Conservation (phyloP, 2,888 invertebrate species). For the Stomorhina lunata region DNA sequence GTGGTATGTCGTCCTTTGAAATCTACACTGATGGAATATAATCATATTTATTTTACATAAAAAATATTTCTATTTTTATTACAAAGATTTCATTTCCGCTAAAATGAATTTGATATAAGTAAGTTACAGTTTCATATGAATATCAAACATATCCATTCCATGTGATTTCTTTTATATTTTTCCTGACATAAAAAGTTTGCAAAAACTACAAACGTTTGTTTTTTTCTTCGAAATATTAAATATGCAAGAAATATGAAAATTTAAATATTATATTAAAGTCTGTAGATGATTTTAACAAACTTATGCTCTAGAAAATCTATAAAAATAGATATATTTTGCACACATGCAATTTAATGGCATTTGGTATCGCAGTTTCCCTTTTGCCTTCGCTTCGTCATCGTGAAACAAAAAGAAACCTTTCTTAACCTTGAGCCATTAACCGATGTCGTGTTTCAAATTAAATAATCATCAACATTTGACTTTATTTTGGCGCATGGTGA, state of each 20-base stretch:
- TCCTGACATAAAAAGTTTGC: too few species aligned
- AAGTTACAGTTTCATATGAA: not conserved
- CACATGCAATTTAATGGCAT: not conserved
- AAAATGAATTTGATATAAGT: not conserved
- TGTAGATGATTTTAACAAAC: not conserved
- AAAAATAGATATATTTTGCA: not conserved
- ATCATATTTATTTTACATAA: too few species aligned
- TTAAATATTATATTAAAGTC: too few species aligned
- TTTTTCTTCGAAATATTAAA: not conserved
- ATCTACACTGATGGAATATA: too few species aligned
- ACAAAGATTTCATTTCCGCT: not conserved
- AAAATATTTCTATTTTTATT: not conserved
- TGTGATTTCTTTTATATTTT: too few species aligned
- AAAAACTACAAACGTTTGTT: not conserved
- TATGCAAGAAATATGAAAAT: not conserved
- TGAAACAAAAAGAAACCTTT: not conserved
- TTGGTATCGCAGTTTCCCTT: not conserved
- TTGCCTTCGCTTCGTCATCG: not conserved
- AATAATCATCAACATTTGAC: not conserved
- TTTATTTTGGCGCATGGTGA: not conserved
- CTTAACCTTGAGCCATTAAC: constrained; percentile 9
- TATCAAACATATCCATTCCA: too few species aligned
- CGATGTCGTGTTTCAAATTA: not conserved
- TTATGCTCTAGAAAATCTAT: not conserved
- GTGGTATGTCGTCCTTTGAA: too few species aligned